Evolutionary conservation across 2,113 vertebrate species (phyloP).

Genomic region (Isichthys henryi): DNA sequence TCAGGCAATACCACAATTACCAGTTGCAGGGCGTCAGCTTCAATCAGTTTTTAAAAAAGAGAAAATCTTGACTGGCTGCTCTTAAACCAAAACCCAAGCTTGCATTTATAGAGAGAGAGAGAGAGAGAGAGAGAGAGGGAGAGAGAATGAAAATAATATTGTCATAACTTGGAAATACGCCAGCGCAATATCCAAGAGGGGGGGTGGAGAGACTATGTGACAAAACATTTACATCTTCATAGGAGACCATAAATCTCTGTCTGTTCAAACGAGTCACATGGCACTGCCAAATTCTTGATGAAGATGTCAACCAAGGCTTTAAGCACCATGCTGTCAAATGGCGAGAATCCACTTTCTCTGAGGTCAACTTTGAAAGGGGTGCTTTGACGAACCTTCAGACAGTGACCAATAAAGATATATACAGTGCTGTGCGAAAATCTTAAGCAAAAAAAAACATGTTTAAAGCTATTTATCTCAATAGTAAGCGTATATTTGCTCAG

Average conservation of each 20-base stretch:
- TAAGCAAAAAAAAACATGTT: neutral
- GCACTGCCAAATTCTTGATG: constrained; percentile 67
- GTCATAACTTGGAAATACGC: neutral
- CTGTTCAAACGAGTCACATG: constrained; percentile 58
- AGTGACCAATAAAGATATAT: neutral
- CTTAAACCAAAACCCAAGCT: neutral
- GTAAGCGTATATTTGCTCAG: neutral
- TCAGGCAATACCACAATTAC: neutral
- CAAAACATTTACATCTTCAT: constrained; percentile 36
- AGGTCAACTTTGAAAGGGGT: constrained; percentile 9
- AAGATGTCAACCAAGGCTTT: constrained; percentile 57
- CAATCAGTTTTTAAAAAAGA: neutral
- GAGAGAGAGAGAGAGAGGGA: no score
- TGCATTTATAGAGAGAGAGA: no score
- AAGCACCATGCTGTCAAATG: neutral
- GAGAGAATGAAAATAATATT: neutral
- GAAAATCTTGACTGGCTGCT: neutral
- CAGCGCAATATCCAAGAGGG: neutral
- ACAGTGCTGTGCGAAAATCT: neutral
- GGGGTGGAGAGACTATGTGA: constrained; percentile 13
- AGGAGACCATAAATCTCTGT: constrained; percentile 46
- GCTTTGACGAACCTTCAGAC: neutral
- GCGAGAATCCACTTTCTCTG: neutral
- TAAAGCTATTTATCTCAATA: neutral
- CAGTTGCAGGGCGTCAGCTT: neutral